Conservation (phyloP, 2,888 invertebrate genomes). For the Plebejus argus region DNA sequence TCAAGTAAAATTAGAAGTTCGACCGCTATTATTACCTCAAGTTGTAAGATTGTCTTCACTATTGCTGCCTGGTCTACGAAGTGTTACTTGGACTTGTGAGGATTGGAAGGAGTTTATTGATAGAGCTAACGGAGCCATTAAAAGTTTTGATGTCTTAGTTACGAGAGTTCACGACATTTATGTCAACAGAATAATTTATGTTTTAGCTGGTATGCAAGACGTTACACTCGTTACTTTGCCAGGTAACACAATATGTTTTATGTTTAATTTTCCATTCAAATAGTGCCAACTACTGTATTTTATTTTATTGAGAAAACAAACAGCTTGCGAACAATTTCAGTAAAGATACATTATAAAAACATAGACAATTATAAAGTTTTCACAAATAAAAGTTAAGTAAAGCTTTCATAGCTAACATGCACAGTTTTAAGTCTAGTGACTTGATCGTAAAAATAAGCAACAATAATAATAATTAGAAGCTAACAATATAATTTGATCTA, state of each 20-base stretch:
- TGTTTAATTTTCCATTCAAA: background rate
- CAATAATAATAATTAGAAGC: no score
- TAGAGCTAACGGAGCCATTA: slow-evolving; percentile 87
- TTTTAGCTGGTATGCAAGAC: slow-evolving; percentile 92
- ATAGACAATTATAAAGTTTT: no score
- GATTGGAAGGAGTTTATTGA: slow-evolving; percentile 90
- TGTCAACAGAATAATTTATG: slow-evolving; percentile 93
- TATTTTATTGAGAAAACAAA: no score
- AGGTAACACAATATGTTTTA: slow-evolving; percentile 55
- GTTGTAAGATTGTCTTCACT: slow-evolving; percentile 90
- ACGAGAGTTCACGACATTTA: slow-evolving; percentile 94
- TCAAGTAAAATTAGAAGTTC: slow-evolving; percentile 91
- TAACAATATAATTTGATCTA: no score
- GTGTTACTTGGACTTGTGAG: slow-evolving; percentile 92
- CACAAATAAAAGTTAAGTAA: no score
- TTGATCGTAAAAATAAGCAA: no score
- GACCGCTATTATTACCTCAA: slow-evolving; percentile 94
- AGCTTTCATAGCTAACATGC: no score
- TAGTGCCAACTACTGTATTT: no score
- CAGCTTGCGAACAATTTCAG: no score
- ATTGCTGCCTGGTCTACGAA: slow-evolving; percentile 89
- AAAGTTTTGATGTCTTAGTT: slow-evolving; percentile 88
- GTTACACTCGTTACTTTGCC: slow-evolving; percentile 91
- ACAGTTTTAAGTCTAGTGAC: no score
- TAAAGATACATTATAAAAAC: no score